These are phyloP conservation scores for Mesorhabditis sp. DNA, from an alignment of 2,888 invertebrate species.

Conservation along the genomic window DNA sequence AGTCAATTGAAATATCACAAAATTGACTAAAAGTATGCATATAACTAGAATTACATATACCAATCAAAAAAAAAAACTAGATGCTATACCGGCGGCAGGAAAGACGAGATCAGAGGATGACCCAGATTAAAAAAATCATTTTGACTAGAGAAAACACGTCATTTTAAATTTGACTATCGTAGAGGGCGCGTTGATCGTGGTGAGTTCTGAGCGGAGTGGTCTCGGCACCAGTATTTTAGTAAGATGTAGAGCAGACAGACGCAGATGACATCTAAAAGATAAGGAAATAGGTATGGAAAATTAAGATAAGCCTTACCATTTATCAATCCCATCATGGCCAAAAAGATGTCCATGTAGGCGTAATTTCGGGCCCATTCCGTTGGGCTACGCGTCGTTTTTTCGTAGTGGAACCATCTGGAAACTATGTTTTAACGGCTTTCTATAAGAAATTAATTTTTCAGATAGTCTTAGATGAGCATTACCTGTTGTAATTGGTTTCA, in stretches of 20 bases:
- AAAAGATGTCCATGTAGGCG: constrained; percentile 7
- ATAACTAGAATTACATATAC: no score
- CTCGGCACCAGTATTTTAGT: background rate
- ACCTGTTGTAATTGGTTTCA: no score
- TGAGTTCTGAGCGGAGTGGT: background rate
- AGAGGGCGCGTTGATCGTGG: background rate
- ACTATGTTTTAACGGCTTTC: no score
- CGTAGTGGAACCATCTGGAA: constrained; percentile 9
- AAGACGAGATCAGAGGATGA: background rate
- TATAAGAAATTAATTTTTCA: no score
- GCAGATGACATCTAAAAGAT: background rate
- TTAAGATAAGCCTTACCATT: background rate
- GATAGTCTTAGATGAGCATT: no score
- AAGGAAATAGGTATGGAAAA: background rate
- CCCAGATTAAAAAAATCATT: background rate
- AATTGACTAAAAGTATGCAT: no score
- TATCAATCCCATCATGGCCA: constrained; percentile 4
- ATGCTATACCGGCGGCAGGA: no score
- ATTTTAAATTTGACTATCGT: background rate
- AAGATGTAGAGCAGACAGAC: background rate
- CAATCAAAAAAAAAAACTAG: no score
- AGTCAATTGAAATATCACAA: no score
- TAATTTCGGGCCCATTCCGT: constrained; percentile 7
- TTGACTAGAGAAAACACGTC: background rate
- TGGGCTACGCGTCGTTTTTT: background rate